These are phyloP conservation scores for Antheraea assamensis DNA, from an alignment of 2,888 invertebrate genomes.

Conservation along the genomic window DNA sequence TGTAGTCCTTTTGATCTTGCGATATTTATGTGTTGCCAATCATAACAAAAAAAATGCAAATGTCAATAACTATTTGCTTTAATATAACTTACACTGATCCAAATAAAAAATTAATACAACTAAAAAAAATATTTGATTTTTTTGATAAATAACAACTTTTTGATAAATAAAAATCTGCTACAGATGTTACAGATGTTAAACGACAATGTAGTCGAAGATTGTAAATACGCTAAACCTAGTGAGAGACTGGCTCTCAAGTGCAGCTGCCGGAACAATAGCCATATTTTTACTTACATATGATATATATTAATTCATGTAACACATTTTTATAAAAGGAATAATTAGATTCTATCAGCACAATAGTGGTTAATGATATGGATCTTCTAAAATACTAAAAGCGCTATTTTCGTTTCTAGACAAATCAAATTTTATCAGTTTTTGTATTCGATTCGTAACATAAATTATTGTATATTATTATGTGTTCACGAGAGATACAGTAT, in stretches of 20 bases:
- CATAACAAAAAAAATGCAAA: not conserved
- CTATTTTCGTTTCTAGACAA: not conserved
- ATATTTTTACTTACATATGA: too few species aligned
- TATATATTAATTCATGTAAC: not conserved
- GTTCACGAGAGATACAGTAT: not conserved
- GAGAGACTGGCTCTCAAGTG: too few species aligned
- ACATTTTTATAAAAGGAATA: not conserved
- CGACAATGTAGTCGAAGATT: too few species aligned
- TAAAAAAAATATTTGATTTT: too few species aligned
- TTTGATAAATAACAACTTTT: too few species aligned
- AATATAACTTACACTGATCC: too few species aligned
- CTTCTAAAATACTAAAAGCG: not conserved
- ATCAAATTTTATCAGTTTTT: too few species aligned
- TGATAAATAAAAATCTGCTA: too few species aligned
- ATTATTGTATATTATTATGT: not conserved
- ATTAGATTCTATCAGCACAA: not conserved
- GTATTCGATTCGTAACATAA: not conserved
- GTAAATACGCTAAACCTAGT: too few species aligned
- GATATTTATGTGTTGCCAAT: not conserved
- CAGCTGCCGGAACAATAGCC: too few species aligned
- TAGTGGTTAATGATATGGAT: not conserved
- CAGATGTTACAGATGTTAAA: too few species aligned
- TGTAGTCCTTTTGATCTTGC: not conserved
- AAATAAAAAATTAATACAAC: too few species aligned
- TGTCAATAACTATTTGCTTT: not conserved